Evolutionary conservation across 2,797 vertebrate genomes (phyloP), one percentile per base, ranked within the genome.

Genomic region (Aeoliscus strigatus): DNA sequence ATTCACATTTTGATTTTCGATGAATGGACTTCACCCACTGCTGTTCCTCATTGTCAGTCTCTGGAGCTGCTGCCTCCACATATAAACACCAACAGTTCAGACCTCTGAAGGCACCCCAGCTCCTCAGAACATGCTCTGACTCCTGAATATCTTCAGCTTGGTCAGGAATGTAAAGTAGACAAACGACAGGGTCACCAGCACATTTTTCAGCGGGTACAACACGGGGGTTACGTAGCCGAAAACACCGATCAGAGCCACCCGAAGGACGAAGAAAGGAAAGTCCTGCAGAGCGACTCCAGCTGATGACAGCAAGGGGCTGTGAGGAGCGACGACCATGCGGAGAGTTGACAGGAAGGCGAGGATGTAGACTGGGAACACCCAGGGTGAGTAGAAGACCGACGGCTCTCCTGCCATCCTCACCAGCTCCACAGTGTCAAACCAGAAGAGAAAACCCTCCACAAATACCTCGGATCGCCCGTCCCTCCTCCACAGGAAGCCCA

Each of bases 341-440:
- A 92, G 58, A 1, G 77, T 57, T 17, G 91, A 92, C 30, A 91
- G 31, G 59, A 84, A 91, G 50, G 84, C 67, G 3, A 91, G 37
- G 31, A 90, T 80, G 48, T 88, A 91, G 25, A 91, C 42, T 0
- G 89, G 87, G 37, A 90, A 89, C 16, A 89, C 48, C 91, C 91
- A 93, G 33, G 2, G 43, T 0, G 90, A 88, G 51, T 47, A 81
- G 68, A 81, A 90, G 50, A 92, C 52, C 0, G 3, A 1, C 0
- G 57, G 54, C 12, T 77, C 50, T 14, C 86, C 85, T 0, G 78
- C 81, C 17, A 87, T 77, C n/a, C 90, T 79, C 24, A 92, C 28
- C 83, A 93, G 78, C 62, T 93, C 91, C 29, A 81, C 69, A 0
- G 90, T 90, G 77, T 93, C 91, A 0, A 90, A 56, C 91, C 91